phyloP scores from a whole-genome alignment of 2,888 invertebrate genomes.

The Trachelus stipa region DNA sequence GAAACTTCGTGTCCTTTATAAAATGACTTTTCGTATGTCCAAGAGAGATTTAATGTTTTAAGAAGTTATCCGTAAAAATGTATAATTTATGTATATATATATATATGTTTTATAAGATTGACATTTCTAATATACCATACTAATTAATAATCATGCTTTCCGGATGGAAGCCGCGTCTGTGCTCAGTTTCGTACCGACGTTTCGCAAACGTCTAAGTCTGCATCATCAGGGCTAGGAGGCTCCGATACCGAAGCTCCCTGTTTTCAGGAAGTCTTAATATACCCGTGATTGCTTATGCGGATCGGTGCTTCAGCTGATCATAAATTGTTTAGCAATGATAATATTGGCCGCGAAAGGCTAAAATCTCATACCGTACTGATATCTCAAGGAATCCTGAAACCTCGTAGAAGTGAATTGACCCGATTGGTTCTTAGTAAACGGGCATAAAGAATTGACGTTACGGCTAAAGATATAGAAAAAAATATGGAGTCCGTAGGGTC shows the following conservation, averaged over 20 bases:
- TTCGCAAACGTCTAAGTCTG: too few species aligned
- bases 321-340: too few species aligned
- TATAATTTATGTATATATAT: background rate
- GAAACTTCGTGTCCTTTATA: background rate
- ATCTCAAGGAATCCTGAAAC: background rate
- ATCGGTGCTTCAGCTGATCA: too few species aligned
- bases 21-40: background rate
- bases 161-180: too few species aligned
- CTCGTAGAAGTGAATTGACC: background rate
- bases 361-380: background rate
- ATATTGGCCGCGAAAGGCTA: too few species aligned
- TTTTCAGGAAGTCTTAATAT: too few species aligned
- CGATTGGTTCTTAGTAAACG: background rate
- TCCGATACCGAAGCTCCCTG: too few species aligned
- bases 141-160: background rate
- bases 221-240: too few species aligned
- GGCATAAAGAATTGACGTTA: background rate
- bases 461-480: background rate
- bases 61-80: background rate
- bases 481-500: constrained; percentile 13
- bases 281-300: too few species aligned
- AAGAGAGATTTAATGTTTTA: background rate
- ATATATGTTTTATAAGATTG: background rate
- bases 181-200: too few species aligned
- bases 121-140: background rate